A percentile compares a stretch with the other conserved stretches of the same genome.
Evolutionary conservation across 1,140 invertebrate genomes (phyloP).

Genomic region (Palaemon carinicauda): DNA sequence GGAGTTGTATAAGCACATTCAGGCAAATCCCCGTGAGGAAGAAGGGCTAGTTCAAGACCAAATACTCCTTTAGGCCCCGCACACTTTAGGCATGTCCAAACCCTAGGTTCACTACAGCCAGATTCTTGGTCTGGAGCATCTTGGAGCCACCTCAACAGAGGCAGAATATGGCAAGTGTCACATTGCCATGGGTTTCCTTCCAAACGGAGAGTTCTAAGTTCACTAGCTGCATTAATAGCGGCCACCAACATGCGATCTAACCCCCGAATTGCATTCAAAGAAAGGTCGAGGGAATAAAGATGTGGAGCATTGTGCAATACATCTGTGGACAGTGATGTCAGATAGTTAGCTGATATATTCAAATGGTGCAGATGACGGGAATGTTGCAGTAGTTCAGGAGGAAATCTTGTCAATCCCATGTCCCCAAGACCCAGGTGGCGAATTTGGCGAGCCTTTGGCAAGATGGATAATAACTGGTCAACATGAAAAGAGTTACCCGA

Average conservation of each 20-base stretch:
- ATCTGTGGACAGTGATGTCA: constrained; percentile 69
- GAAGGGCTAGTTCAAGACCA: constrained; percentile 54
- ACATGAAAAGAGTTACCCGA: constrained; percentile 72
- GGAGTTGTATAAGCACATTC: constrained; percentile 41
- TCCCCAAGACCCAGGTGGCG: constrained; percentile 70
- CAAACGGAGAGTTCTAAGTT: constrained; percentile 66
- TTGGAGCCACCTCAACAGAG: constrained; percentile 62
- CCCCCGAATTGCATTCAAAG: constrained; percentile 71
- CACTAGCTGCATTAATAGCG: constrained; percentile 66
- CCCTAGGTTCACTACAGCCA: constrained; percentile 52
- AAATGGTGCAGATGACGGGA: constrained; percentile 68
- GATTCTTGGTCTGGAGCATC: constrained; percentile 58
- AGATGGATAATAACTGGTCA: constrained; percentile 65
- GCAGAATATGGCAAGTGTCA: constrained; percentile 70
- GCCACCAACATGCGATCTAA: constrained; percentile 70
- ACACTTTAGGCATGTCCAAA: constrained; percentile 59
- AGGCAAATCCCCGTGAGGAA: constrained; percentile 63
- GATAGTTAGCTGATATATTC: constrained; percentile 70
- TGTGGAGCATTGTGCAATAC: constrained; percentile 69
- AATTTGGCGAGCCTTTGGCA: constrained; percentile 70
- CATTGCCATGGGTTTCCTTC: constrained; percentile 75
- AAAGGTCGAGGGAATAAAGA: constrained; percentile 72
- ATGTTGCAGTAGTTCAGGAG: constrained; percentile 68
- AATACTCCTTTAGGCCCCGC: constrained; percentile 50
- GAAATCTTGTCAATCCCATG: constrained; percentile 67